A percentile compares a stretch with the other conserved stretches of the same genome.
Evolutionary conservation across 2,888 invertebrate genomes (phyloP).

Genomic region (Pollenia amentaria): DNA sequence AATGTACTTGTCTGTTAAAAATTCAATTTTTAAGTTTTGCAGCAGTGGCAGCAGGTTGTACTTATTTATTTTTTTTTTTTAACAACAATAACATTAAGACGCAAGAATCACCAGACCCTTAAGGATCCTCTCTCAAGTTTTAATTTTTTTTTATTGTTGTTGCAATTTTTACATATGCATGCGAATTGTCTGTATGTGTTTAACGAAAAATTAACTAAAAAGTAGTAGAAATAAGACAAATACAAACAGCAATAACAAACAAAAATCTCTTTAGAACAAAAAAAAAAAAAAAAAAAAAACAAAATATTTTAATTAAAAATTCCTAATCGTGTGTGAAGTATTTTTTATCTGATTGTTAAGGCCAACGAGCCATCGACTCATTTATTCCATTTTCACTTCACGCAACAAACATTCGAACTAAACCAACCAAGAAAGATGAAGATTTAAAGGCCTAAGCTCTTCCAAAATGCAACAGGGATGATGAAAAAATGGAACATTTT

Average conservation of each 20-base stretch:
- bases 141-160: not conserved
- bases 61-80: conserved; percentile 23
- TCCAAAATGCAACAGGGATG: not conserved
- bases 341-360: conserved; percentile 80
- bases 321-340: conserved; percentile 85
- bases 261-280: conserved; percentile 35
- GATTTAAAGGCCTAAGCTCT: not conserved
- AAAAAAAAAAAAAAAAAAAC: conserved; percentile 80
- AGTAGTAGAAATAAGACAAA: conserved; percentile 32
- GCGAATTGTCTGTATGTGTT: conserved; percentile 41
- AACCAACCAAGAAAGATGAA: not conserved
- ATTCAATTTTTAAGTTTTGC: conserved; percentile 49
- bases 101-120: conserved; percentile 25
- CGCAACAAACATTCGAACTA: not conserved
- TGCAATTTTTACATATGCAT: conserved; percentile 42
- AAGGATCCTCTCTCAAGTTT: not conserved
- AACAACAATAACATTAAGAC: conserved; percentile 7
- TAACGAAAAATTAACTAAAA: conserved; percentile 57
- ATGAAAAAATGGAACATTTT: not conserved
- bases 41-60: conserved; percentile 70
- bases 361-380: conserved; percentile 73
- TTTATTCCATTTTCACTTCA: conserved; percentile 49
- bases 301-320: conserved; percentile 85
- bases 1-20: conserved; percentile 70
- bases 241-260: conserved; percentile 53